These are phyloP conservation scores for Cercopithecus mona DNA, from an alignment of 2,113 vertebrate genomes.

Conservation along the genomic window DNA sequence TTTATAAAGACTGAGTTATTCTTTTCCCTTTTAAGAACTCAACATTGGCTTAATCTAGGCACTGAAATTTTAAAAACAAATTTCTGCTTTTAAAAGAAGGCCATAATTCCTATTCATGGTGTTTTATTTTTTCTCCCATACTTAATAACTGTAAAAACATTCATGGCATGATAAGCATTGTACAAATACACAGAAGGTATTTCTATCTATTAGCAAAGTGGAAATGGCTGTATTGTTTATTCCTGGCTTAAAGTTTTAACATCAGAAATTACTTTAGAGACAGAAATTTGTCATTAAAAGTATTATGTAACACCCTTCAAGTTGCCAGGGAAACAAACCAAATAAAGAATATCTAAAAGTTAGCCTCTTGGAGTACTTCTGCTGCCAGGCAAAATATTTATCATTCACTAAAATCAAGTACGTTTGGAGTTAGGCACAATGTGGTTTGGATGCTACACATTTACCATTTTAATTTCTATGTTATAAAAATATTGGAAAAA, in stretches of 20 bases:
- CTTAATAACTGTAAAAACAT: not conserved
- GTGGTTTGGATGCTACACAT: not conserved
- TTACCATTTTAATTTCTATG: slow-evolving; percentile 30
- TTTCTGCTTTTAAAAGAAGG: not conserved
- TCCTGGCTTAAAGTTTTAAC: slow-evolving; percentile 39
- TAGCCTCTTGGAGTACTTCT: slow-evolving; percentile 1
- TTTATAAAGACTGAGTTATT: not conserved
- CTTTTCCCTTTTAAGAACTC: slow-evolving; percentile 30
- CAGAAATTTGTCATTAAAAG: slow-evolving; percentile 36
- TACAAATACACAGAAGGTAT: not conserved
- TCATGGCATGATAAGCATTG: not conserved
- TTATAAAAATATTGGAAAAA: slow-evolving; percentile 39
- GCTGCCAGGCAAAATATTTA: slow-evolving; percentile 62
- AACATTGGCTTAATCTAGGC: not conserved
- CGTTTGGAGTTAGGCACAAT: not conserved
- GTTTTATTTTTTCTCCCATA: not conserved
- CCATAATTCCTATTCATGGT: not conserved
- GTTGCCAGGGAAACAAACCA: slow-evolving; percentile 54
- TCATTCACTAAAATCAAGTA: slow-evolving; percentile 56
- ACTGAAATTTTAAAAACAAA: not conserved
- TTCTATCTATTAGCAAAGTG: not conserved
- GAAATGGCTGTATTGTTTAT: slow-evolving; percentile 7
- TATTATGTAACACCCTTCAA: slow-evolving; percentile 51
- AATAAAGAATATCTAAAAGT: slow-evolving; percentile 49
- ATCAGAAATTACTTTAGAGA: slow-evolving; percentile 50